phyloP scores from a whole-genome alignment of 2,113 vertebrate species.

The Uria lomvia region DNA sequence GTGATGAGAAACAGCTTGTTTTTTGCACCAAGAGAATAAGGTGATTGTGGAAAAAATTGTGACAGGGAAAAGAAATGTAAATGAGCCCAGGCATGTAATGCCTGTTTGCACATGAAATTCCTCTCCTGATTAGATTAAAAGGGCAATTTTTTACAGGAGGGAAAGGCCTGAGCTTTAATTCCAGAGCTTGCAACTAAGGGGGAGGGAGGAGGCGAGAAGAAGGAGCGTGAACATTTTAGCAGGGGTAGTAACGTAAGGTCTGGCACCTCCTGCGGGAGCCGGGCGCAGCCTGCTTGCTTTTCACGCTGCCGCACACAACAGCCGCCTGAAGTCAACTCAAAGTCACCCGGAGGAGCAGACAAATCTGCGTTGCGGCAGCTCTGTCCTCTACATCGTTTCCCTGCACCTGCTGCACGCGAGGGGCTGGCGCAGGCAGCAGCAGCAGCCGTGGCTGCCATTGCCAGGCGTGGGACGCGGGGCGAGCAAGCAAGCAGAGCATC shows the following conservation, averaged over 20 bases:
- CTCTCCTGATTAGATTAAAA: constrained; percentile 58
- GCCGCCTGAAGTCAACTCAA: constrained; percentile 53
- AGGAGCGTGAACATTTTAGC: constrained; percentile 15
- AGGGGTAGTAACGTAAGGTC: neutral
- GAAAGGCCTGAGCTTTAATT: constrained; percentile 5
- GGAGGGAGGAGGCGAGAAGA: neutral
- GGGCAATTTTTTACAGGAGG: constrained; percentile 12
- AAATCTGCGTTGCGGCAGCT: neutral
- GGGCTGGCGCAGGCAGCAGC: neutral
- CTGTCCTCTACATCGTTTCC: neutral
- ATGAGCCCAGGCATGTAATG: constrained; percentile 9
- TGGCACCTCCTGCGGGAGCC: constrained; percentile 47
- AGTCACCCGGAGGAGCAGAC: constrained; percentile 47
- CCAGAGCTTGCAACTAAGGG: constrained; percentile 6
- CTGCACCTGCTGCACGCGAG: constrained; percentile 66
- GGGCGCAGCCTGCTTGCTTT: neutral
- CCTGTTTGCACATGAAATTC: constrained; percentile 51
- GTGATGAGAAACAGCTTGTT: neutral
- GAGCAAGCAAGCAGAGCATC: neutral
- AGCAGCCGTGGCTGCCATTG: constrained; percentile 6
- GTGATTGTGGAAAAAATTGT: neutral
- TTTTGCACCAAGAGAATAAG: neutral
- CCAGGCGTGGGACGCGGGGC: neutral
- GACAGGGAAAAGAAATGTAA: constrained; percentile 8
- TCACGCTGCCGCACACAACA: constrained; percentile 13